Evolutionary conservation across 2,888 invertebrate species (phyloP).

Genomic region (Pandemis cinnamomeana): DNA sequence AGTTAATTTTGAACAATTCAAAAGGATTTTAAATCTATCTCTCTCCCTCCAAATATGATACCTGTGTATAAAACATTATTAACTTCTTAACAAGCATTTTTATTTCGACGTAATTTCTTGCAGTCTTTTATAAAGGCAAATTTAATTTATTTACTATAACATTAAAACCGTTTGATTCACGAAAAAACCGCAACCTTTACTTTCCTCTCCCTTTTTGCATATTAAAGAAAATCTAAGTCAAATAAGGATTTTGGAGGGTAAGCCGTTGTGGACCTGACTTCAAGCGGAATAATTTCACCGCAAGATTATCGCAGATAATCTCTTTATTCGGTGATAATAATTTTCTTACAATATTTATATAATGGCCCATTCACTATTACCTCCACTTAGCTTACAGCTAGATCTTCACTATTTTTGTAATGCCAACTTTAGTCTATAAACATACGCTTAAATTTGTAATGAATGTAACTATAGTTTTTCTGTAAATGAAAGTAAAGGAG

Average conservation of each 20-base stretch:
- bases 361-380: neutral
- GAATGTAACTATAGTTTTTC: too few species aligned
- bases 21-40: too few species aligned
- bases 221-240: slow-evolving; percentile 9
- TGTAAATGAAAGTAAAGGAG: too few species aligned
- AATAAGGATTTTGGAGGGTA: slow-evolving; percentile 4
- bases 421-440: neutral
- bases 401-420: neutral
- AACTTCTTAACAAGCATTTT: neutral
- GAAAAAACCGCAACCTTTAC: neutral
- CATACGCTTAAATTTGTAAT: too few species aligned
- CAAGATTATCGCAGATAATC: slow-evolving; percentile 19
- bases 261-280: neutral
- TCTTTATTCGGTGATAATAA: slow-evolving; percentile 18
- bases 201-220: neutral
- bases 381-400: neutral
- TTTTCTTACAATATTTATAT: slow-evolving; percentile 11
- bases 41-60: too few species aligned
- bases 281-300: slow-evolving; percentile 19
- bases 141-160: neutral
- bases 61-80: too few species aligned
- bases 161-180: neutral
- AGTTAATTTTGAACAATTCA: too few species aligned
- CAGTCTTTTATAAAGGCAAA: neutral
- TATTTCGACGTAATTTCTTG: neutral